A percentile compares a stretch with the other conserved stretches of the same genome.
Conservation (phyloP, 1,140 invertebrate species). For the Triops cancriformis region DNA sequence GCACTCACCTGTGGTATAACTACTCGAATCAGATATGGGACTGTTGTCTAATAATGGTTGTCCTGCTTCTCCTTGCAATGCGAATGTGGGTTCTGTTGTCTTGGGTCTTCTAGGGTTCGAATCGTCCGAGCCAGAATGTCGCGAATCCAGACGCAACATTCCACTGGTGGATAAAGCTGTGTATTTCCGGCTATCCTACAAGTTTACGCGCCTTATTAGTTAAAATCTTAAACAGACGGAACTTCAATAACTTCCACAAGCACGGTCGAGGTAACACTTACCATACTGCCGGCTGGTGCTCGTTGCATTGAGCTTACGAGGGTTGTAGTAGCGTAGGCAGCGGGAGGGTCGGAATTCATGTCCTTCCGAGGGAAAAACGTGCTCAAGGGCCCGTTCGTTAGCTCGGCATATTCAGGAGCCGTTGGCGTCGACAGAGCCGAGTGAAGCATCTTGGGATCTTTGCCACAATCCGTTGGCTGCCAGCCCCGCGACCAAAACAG, state of each 20-base stretch:
- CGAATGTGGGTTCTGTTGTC: conserved; percentile 17
- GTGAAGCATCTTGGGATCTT: conserved; percentile 16
- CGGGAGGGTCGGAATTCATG: conserved; percentile 6
- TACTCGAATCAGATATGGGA: conserved; percentile 17
- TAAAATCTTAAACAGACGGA: not conserved
- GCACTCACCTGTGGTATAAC: conserved; percentile 24
- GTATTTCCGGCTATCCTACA: not conserved
- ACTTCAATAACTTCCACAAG: too few relatives aligned
- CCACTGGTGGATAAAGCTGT: not conserved
- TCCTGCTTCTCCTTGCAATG: conserved; percentile 3
- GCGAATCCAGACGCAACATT: not conserved
- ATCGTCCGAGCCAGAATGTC: not conserved
- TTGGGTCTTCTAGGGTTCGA: not conserved
- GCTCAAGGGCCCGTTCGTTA: conserved; percentile 18
- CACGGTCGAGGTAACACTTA: not conserved
- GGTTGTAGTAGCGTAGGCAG: conserved; percentile 26
- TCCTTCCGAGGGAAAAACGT: conserved; percentile 19
- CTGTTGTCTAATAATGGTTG: conserved; percentile 6
- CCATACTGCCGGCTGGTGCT: not conserved
- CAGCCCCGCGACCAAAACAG: conserved; percentile 25
- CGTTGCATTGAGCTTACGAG: conserved; percentile 18
- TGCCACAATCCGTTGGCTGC: conserved; percentile 24
- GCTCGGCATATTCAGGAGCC: conserved; percentile 25
- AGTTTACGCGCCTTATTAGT: not conserved
- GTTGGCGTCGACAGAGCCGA: conserved; percentile 17